Percentiles rank a stretch among this genome's conserved stretches.
These are phyloP conservation scores for Cynopterus brachyotis DNA, from an alignment of 2,113 vertebrate species.

Conservation along the genomic window DNA sequence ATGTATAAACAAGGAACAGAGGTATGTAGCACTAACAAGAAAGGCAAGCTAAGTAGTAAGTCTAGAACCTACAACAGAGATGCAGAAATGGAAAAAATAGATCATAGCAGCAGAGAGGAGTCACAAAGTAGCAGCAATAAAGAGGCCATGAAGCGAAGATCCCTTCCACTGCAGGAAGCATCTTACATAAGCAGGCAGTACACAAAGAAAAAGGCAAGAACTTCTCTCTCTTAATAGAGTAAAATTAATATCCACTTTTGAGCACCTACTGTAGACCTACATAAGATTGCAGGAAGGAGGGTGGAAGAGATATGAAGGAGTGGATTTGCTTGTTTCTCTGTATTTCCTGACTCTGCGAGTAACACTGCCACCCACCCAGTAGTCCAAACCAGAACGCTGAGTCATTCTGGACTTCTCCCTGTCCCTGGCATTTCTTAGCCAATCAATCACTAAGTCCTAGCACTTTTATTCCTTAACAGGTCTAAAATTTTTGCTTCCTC, in stretches of 20 bases:
- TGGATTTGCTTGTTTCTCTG: neutral
- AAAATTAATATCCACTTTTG: conserved; percentile 9
- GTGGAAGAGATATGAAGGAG: neutral
- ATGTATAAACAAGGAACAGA: neutral
- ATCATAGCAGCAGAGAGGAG: neutral
- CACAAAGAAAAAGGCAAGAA: neutral
- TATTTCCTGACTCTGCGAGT: neutral
- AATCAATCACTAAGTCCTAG: neutral
- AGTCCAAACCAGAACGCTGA: neutral
- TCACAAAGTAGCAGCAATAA: neutral
- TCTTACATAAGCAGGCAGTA: neutral
- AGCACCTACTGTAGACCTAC: neutral
- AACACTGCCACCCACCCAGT: neutral
- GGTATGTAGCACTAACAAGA: neutral
- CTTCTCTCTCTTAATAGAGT: neutral
- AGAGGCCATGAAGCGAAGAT: conserved; percentile 5
- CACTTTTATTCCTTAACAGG: neutral
- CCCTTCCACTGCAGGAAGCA: neutral
- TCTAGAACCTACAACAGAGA: neutral
- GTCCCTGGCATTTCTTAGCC: neutral
- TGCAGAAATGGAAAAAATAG: neutral
- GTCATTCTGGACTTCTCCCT: neutral
- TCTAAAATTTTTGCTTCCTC: neutral
- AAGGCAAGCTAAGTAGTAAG: neutral
- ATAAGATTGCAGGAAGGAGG: neutral